Conservation (phyloP, 2,888 invertebrate genomes). For the Dolichopus griseipennis region DNA sequence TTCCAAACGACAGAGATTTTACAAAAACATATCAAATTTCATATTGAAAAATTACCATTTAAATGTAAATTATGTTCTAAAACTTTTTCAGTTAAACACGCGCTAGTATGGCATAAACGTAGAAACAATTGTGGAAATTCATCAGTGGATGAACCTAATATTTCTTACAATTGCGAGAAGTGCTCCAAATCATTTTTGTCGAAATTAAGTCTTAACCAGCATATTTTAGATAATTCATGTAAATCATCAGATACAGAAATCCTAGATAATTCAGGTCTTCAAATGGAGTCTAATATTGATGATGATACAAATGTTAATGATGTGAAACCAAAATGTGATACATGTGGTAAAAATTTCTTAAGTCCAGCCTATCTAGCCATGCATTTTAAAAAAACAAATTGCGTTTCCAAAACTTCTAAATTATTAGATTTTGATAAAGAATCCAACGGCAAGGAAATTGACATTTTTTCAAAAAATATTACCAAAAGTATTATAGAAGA, state of each 20-base stretch:
- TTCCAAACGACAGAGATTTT: not conserved
- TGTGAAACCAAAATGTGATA: not conserved
- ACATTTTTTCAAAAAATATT: no score
- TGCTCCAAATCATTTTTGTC: not conserved
- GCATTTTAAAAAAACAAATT: not conserved
- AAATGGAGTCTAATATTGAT: not conserved
- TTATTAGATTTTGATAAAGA: no score
- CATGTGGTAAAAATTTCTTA: not conserved
- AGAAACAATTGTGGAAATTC: not conserved
- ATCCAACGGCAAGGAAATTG: no score
- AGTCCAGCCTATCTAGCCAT: not conserved
- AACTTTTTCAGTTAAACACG: not conserved
- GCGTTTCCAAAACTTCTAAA: not conserved
- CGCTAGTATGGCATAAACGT: not conserved
- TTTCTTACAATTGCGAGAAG: not conserved
- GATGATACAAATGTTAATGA: not conserved
- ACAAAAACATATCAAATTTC: not conserved
- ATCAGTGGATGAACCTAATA: not conserved
- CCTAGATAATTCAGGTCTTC: not conserved
- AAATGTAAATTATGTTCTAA: not conserved
- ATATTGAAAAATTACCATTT: not conserved
- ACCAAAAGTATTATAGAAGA: no score
- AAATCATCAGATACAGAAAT: not conserved
- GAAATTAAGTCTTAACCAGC: not conserved
- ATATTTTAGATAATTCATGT: not conserved